These are phyloP conservation scores for Sinocyclocheilus anshuiensis DNA, from an alignment of 2,113 vertebrate species.

Conservation along the genomic window DNA sequence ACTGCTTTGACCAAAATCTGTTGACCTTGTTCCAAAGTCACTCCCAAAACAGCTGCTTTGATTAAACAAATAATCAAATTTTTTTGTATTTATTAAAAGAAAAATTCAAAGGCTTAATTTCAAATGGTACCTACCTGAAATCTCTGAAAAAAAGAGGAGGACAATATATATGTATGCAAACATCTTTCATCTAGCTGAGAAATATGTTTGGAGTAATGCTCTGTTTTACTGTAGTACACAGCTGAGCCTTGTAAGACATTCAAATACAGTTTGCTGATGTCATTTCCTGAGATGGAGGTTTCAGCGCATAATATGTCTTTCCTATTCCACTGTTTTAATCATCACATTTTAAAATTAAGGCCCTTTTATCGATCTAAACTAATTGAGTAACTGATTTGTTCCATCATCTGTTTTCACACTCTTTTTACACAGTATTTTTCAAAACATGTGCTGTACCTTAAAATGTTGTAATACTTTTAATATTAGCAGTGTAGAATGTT, in stretches of 20 bases:
- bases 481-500: background rate
- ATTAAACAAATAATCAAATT: background rate
- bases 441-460: background rate
- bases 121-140: background rate
- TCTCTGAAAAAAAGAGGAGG: slow-evolving; percentile 10
- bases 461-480: background rate
- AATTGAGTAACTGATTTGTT: background rate
- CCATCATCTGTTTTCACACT: background rate
- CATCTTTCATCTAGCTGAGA: slow-evolving; percentile 15
- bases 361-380: background rate
- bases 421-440: background rate
- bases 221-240: background rate
- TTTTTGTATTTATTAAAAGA: background rate
- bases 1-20: background rate
- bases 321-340: background rate
- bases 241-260: too few relatives aligned
- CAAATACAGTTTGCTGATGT: background rate
- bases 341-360: background rate
- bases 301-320: too few relatives aligned
- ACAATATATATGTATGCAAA: background rate
- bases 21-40: slow-evolving; percentile 1
- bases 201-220: background rate
- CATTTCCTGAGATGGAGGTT: slow-evolving; percentile 18
- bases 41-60: slow-evolving; percentile 12
- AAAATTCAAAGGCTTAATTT: background rate